Evolutionary conservation across 2,888 invertebrate genomes (phyloP).

Genomic region (Coelogynopora nodosa): DNA sequence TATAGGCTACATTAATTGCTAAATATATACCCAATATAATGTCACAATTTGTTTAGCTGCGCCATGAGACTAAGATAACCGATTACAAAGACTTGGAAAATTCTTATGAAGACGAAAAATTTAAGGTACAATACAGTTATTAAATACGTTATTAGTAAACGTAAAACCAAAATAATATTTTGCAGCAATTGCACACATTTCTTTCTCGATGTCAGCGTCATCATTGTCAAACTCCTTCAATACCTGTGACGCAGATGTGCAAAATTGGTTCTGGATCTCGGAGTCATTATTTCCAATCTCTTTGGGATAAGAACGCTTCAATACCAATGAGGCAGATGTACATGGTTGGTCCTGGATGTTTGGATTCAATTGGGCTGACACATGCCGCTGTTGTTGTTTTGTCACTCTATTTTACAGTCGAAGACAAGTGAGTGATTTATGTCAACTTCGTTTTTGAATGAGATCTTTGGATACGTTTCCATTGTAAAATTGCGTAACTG

Average conservation of each 20-base stretch:
- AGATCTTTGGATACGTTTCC: no score
- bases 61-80: background rate
- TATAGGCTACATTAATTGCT: no score
- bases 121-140: background rate
- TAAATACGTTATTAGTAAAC: background rate
- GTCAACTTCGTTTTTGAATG: no score
- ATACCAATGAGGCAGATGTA: background rate
- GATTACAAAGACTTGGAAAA: background rate
- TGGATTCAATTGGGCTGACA: background rate
- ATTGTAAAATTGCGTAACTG: no score
- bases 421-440: no score
- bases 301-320: background rate
- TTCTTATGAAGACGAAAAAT: background rate
- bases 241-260: background rate
- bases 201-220: background rate
- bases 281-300: background rate
- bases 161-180: background rate
- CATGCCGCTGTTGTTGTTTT: background rate
- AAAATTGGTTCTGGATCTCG: background rate
- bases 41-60: background rate
- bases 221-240: background rate
- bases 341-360: background rate
- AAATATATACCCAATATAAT: background rate
- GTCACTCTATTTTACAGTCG: background rate
- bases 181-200: background rate